Conservation (phyloP, 2,797 vertebrate genomes). For the Otolemur crassicaudatus region DNA sequence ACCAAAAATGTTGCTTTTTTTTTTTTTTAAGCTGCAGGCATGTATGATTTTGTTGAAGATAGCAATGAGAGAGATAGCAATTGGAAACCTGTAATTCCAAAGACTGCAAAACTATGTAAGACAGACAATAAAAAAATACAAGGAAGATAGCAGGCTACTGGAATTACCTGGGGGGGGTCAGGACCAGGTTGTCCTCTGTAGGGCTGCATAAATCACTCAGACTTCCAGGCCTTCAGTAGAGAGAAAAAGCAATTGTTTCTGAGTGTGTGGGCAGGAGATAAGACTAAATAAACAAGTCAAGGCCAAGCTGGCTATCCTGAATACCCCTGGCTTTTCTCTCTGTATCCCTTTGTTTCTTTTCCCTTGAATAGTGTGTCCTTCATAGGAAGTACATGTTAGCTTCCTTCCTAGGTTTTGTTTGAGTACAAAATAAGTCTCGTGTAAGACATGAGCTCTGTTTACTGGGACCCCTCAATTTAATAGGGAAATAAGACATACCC, state of each 20-base stretch:
- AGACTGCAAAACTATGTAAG: not conserved
- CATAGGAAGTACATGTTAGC: not conserved
- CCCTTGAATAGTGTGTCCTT: not conserved
- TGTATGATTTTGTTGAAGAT: not conserved
- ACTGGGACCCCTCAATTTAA: not conserved
- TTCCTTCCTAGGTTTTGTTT: slow-evolving; percentile 20
- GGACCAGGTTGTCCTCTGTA: not conserved
- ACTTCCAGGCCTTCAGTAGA: not conserved
- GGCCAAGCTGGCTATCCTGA: not conserved
- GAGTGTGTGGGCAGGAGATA: not conserved
- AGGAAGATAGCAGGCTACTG: not conserved
- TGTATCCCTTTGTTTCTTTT: not conserved
- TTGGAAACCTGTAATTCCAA: slow-evolving; percentile 37
- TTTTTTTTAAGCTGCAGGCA: not conserved
- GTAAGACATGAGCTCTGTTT: not conserved
- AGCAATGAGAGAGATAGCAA: not conserved
- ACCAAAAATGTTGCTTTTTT: slow-evolving; percentile 24
- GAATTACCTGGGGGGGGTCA: not conserved
- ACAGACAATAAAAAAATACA: not conserved
- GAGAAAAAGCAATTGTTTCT: not conserved
- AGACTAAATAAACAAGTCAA: not conserved
- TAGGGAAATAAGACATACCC: slow-evolving; percentile 6
- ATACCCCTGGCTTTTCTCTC: not conserved
- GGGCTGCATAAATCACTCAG: not conserved
- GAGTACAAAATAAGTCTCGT: not conserved